phyloP scores from a whole-genome alignment of 2,888 invertebrate genomes.

The Adelognathus sp. region DNA sequence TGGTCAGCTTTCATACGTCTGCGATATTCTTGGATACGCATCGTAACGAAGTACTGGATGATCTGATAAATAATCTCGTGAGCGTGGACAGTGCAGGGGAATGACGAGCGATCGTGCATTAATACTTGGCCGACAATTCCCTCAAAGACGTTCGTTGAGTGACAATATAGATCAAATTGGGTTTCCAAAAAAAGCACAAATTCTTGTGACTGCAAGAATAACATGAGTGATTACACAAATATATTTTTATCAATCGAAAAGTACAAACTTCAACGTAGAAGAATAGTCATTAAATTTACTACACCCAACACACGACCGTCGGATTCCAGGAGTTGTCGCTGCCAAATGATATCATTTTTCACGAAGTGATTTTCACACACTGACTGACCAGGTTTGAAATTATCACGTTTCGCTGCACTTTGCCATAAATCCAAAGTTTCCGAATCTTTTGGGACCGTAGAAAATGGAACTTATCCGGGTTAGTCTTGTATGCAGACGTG shows the following conservation, averaged over 20 bases:
- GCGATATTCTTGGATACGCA: conserved; percentile 27
- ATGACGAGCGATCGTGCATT: background rate
- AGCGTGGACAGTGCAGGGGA: conserved; percentile 17
- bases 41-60: conserved; percentile 5
- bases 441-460: conserved; percentile 32
- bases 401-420: conserved; percentile 15
- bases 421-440: conserved; percentile 26
- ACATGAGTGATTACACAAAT: background rate
- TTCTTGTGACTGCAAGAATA: conserved; percentile 22
- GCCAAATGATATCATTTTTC: conserved; percentile 32
- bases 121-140: conserved; percentile 8
- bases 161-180: background rate
- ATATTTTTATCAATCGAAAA: background rate
- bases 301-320: conserved; percentile 33
- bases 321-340: conserved; percentile 8
- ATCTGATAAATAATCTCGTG: background rate
- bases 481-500: conserved; percentile 5
- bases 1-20: conserved; percentile 12
- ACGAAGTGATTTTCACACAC: conserved; percentile 50
- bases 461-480: conserved; percentile 37
- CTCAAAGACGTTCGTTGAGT: conserved; percentile 12
- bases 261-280: background rate
- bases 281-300: conserved; percentile 15
- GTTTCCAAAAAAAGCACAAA: conserved; percentile 2
- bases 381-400: conserved; percentile 14